Base-by-base conservation (phyloP, 2,888 invertebrate species). In the Tenthredo livida region DNA sequence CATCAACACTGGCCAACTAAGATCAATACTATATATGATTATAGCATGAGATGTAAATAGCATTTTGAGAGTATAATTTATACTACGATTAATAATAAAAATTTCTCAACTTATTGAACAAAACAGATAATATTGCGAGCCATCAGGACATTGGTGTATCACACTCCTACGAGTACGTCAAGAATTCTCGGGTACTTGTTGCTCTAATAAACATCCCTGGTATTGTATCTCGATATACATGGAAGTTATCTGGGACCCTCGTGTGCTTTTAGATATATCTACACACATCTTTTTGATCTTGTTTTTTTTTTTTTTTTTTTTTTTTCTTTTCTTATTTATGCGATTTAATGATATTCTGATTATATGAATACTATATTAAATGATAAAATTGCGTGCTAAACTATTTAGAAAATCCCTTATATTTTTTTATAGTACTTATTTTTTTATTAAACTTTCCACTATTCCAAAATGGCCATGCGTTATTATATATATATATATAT, bases 401-500 rank as follows among this genome's bases (percentile, higher is more conserved):
- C 54, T 17, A n/a, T 54, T 1, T 54, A 54, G n/a, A 54, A 54
- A n/a, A 17, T 7, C 7, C 29, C 7, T 15, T 54, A 7, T 54
- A 54, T 54, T 77, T 54, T 54, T 54, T 80, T 40, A 15, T 61
- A 29, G 80, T 80, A 80, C n/a, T 61, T 80, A 80, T 80, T 80
- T 80, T 80, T 80, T 21, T 25, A 17, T 21, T 25, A 29, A 80
- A 80, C 50, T 40, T 40, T 50, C 67, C 67, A 67, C 83, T 83
- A 40, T 65, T 83, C 47, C 67, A 83, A 70, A 83, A 83, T 83
- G 67, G 82, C 83, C 83, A 83, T 67, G 7, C 47, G 12, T 83
- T 29, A n/a, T 37, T 43, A 47, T 61, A 67, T 40, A 37, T 37
- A 37, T 4, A n/a, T 33, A 83, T 47, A 83, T 83, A n/a, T 29